Evolutionary conservation across 2,888 invertebrate species (phyloP).

Genomic region (Acrocera orbiculus): DNA sequence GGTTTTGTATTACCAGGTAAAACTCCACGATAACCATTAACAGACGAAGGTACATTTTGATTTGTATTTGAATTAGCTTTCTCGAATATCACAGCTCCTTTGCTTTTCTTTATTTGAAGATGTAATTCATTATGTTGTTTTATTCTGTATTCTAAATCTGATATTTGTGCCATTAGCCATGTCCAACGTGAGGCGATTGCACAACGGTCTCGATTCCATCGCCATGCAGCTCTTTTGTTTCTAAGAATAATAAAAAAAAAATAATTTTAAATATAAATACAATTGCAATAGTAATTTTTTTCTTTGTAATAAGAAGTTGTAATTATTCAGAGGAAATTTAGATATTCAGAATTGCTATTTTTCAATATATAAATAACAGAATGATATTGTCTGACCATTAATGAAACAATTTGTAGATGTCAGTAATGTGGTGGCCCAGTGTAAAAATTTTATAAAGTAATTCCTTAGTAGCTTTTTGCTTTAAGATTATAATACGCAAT

Average conservation of each 20-base stretch:
- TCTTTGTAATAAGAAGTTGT: too few relatives aligned
- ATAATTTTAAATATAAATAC: too few relatives aligned
- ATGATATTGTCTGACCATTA: too few relatives aligned
- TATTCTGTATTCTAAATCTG: constrained; percentile 80
- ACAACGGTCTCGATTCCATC: constrained; percentile 60
- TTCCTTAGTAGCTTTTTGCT: too few relatives aligned
- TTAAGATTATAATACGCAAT: too few relatives aligned
- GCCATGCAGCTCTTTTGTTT: constrained; percentile 67
- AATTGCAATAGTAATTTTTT: not conserved
- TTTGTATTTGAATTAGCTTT: constrained; percentile 12
- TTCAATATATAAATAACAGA: too few relatives aligned
- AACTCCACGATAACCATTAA: constrained; percentile 48
- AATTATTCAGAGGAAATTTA: too few relatives aligned
- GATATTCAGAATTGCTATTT: too few relatives aligned
- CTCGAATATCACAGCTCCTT: constrained; percentile 39
- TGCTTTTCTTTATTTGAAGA: constrained; percentile 42
- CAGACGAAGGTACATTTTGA: constrained; percentile 16
- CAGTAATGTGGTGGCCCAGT: too few relatives aligned
- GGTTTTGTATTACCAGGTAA: constrained; percentile 36
- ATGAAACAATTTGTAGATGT: too few relatives aligned
- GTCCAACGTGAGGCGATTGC: constrained; percentile 74
- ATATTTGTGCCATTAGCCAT: constrained; percentile 84
- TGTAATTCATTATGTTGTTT: constrained; percentile 72
- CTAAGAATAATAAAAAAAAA: constrained; percentile 34
- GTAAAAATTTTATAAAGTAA: too few relatives aligned